phyloP scores from a whole-genome alignment of 2,888 invertebrate genomes.

The Pseudococcus jackbeardsleyi region DNA sequence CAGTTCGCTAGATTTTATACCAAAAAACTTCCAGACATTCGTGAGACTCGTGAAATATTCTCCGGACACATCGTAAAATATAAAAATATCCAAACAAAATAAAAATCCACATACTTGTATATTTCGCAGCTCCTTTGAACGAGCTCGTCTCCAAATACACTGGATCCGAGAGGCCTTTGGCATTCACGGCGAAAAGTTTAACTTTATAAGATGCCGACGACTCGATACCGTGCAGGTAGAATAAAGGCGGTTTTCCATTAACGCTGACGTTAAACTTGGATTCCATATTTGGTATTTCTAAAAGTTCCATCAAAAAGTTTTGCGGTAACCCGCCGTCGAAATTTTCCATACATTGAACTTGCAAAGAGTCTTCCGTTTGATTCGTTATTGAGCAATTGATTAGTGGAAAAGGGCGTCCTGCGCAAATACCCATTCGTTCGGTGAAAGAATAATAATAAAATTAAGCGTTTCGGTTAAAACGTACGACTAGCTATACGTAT shows the following conservation, averaged over 20 bases:
- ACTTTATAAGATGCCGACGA: slow-evolving; percentile 84
- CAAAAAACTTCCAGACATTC: no score
- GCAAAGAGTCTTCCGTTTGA: slow-evolving; percentile 84
- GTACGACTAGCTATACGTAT: no score
- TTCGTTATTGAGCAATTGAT: slow-evolving; percentile 91
- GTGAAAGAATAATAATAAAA: slow-evolving; percentile 49
- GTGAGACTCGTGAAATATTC: no score
- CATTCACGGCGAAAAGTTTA: slow-evolving; percentile 87
- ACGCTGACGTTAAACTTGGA: slow-evolving; percentile 77
- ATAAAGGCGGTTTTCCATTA: slow-evolving; percentile 77
- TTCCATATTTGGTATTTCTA: slow-evolving; percentile 79
- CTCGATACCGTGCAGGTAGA: slow-evolving; percentile 77
- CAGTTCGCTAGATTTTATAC: no score
- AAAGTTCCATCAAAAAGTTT: slow-evolving; percentile 85
- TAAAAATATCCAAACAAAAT: neutral
- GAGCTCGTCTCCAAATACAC: slow-evolving; percentile 86
- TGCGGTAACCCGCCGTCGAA: slow-evolving; percentile 91
- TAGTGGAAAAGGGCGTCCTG: slow-evolving; percentile 89
- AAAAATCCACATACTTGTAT: slow-evolving; percentile 76
- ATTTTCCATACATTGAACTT: slow-evolving; percentile 88
- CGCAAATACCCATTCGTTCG: slow-evolving; percentile 65
- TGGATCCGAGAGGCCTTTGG: slow-evolving; percentile 88
- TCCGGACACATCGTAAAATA: no score
- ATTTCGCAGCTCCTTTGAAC: slow-evolving; percentile 88
- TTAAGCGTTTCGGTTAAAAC: slow-evolving; percentile 31